These are phyloP conservation scores for Cheilosia variabilis DNA, from an alignment of 2,888 invertebrate genomes.

Conservation along the genomic window DNA sequence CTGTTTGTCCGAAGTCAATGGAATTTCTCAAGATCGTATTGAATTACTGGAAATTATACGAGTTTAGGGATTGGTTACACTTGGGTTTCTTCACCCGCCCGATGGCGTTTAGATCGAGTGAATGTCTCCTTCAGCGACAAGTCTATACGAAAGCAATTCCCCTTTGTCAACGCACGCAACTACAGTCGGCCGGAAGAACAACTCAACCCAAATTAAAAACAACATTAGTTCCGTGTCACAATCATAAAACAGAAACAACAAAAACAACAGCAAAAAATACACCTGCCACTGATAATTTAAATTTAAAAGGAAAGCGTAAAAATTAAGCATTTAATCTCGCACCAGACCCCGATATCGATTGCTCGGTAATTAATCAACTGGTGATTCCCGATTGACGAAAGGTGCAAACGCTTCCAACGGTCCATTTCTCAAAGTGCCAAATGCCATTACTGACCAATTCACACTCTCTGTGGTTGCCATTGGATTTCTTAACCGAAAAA, in stretches of 20 bases:
- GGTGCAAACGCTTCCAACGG: slow-evolving; percentile 75
- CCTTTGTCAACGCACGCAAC: not conserved
- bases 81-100: slow-evolving; percentile 46
- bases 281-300: slow-evolving; percentile 60
- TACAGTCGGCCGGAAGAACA: slow-evolving; percentile 24
- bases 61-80: slow-evolving; percentile 64
- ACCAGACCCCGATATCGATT: slow-evolving; percentile 68
- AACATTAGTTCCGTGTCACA: slow-evolving; percentile 59
- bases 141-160: not conserved
- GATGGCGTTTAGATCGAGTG: slow-evolving; percentile 44
- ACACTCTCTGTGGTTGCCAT: slow-evolving; percentile 56
- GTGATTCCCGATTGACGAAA: slow-evolving; percentile 67
- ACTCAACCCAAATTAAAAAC: slow-evolving; percentile 52
- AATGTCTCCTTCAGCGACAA: not conserved
- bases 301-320: slow-evolving; percentile 13
- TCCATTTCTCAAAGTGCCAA: slow-evolving; percentile 74
- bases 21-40: slow-evolving; percentile 74
- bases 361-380: slow-evolving; percentile 70
- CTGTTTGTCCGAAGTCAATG: slow-evolving; percentile 21
- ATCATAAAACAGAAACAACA: slow-evolving; percentile 3
- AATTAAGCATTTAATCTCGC: slow-evolving; percentile 67
- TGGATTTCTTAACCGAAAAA: slow-evolving; percentile 24
- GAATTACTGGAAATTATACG: slow-evolving; percentile 71
- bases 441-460: slow-evolving; percentile 70
- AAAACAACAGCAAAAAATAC: not conserved